Percentiles rank a stretch among this genome's conserved stretches.
Evolutionary conservation across 2,113 vertebrate genomes (phyloP).

Genomic region (Erythrolamprus reginae): DNA sequence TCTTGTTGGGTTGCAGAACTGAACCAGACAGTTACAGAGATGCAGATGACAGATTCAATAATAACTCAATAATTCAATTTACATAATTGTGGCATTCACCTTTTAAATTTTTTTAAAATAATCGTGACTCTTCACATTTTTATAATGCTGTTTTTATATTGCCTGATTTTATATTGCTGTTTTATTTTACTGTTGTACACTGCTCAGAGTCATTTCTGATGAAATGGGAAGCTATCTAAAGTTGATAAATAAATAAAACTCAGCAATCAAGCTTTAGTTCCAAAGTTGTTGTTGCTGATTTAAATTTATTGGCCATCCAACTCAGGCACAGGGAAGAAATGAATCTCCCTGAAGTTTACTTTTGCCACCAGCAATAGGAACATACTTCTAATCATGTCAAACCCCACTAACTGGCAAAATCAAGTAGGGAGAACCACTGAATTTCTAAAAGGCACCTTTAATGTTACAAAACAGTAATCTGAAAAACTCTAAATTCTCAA

Average conservation of each 20-base stretch:
- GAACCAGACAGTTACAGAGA: too few relatives aligned
- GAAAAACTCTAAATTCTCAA: background rate
- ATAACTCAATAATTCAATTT: too few relatives aligned
- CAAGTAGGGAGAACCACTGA: background rate
- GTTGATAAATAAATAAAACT: background rate
- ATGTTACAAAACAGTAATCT: background rate
- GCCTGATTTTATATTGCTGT: background rate
- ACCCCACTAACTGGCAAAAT: background rate
- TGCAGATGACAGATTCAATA: too few relatives aligned
- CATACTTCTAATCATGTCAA: background rate
- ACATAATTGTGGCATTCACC: background rate
- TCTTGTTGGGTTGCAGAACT: too few relatives aligned
- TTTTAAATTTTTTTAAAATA: background rate
- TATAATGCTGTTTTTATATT: background rate
- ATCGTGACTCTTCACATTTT: background rate
- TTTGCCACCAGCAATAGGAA: background rate
- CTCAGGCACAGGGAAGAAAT: background rate
- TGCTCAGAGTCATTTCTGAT: background rate
- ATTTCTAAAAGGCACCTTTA: background rate
- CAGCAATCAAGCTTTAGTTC: background rate
- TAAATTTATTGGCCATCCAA: background rate
- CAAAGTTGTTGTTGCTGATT: background rate
- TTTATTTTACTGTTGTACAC: background rate
- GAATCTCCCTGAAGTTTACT: background rate
- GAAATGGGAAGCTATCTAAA: background rate